Percentiles rank a stretch among this genome's conserved stretches.
phyloP scores from a whole-genome alignment of 1,140 invertebrate species.

The Drosophila ohnishii region DNA sequence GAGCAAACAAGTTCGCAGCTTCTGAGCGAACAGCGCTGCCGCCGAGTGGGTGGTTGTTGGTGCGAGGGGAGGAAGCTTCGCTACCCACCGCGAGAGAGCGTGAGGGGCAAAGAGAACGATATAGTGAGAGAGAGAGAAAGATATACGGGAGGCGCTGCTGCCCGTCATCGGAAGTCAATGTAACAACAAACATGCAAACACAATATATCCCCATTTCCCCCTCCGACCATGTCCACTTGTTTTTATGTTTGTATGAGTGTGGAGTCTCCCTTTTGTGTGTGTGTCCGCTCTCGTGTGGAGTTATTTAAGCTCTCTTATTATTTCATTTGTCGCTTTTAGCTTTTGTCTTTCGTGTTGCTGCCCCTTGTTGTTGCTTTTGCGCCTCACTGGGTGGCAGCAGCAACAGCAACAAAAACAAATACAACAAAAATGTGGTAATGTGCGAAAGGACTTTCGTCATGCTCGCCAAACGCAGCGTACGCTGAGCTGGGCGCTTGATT shows the following conservation, averaged over 20 bases:
- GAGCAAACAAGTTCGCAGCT: constrained; percentile 81
- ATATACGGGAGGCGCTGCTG: constrained; percentile 44
- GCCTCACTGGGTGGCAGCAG: constrained; percentile 67
- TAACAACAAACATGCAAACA: constrained; percentile 81
- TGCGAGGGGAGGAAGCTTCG: neutral
- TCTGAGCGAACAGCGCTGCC: constrained; percentile 57
- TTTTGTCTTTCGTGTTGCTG: constrained; percentile 79
- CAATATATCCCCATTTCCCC: constrained; percentile 26
- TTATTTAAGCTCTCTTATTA: constrained; percentile 82
- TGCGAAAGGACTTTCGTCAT: constrained; percentile 82
- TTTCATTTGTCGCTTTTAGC: constrained; percentile 82
- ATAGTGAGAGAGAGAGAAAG: constrained; percentile 10
- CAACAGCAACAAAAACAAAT: constrained; percentile 36
- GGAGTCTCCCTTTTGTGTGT: constrained; percentile 17
- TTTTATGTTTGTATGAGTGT: constrained; percentile 20
- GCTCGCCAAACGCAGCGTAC: constrained; percentile 51
- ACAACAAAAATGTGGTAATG: constrained; percentile 73
- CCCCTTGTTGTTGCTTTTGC: constrained; percentile 32
- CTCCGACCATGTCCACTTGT: constrained; percentile 12
- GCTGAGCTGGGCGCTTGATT: constrained; percentile 45
- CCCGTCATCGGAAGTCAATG: constrained; percentile 81
- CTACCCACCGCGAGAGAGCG: neutral
- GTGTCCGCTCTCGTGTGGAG: constrained; percentile 68
- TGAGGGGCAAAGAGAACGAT: neutral
- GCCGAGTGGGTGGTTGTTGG: constrained; percentile 27